A percentile compares a stretch with the other conserved stretches of the same genome.
Conservation (phyloP, 1,140 invertebrate genomes). For the Achatina immaculata region DNA sequence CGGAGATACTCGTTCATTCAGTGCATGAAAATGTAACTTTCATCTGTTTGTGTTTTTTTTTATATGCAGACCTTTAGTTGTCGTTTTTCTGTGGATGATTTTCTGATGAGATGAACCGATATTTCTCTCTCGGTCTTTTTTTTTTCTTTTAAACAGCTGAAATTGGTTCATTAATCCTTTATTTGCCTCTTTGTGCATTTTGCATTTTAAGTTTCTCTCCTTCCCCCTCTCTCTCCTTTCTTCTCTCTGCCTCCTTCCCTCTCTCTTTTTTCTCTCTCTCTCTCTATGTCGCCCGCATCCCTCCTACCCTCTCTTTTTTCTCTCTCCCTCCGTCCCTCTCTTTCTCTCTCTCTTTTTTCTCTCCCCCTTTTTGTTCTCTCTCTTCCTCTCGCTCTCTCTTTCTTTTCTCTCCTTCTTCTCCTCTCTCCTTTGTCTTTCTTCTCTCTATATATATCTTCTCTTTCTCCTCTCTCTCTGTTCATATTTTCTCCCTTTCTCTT, state of each 20-base stretch:
- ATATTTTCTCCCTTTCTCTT: background rate
- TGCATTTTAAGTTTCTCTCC: background rate
- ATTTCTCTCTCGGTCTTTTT: too few species aligned
- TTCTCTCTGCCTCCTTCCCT: background rate
- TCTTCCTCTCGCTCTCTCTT: background rate
- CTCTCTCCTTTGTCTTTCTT: background rate
- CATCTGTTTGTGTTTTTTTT: too few species aligned
- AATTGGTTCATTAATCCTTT: too few species aligned
- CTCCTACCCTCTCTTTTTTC: background rate
- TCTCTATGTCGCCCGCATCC: background rate
- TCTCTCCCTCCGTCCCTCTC: background rate
- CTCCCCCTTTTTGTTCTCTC: background rate
- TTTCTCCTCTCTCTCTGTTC: background rate
- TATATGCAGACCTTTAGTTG: too few species aligned
- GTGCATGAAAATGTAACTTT: too few species aligned
- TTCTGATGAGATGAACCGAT: too few species aligned
- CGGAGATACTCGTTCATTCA: too few species aligned
- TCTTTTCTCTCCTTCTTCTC: background rate
- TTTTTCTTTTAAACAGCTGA: too few species aligned
- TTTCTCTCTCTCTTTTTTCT: background rate
- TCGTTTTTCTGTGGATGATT: too few species aligned
- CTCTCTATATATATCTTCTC: too few species aligned
- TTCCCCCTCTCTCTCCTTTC: background rate
- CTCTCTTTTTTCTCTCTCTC: background rate
- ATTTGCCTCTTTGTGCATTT: too few species aligned